Evolutionary conservation across 2,888 invertebrate species (phyloP).

Genomic region (Coenonympha glycerion): DNA sequence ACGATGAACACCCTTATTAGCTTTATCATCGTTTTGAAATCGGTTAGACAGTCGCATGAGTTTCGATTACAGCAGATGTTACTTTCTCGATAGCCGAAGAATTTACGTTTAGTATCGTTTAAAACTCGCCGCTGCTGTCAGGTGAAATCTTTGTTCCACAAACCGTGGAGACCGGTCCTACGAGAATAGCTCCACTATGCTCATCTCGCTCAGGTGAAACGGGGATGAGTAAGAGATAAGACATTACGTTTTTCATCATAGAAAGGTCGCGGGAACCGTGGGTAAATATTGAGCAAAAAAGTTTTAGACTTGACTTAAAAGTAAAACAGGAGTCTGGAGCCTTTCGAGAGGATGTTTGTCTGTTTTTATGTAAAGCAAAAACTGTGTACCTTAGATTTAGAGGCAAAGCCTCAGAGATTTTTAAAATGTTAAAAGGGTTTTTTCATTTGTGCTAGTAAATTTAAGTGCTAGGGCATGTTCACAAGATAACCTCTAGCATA

Average conservation of each 20-base stretch:
- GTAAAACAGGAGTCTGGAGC: too few relatives aligned
- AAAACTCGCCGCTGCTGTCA: conserved; percentile 38
- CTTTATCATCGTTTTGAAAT: not conserved
- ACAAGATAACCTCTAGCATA: not conserved
- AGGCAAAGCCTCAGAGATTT: not conserved
- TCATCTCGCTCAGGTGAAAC: conserved; percentile 10
- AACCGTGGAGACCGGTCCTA: conserved; percentile 50
- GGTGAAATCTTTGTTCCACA: conserved; percentile 61
- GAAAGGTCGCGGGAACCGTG: conserved; percentile 3
- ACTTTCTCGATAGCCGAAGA: conserved; percentile 8
- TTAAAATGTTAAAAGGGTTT: not conserved
- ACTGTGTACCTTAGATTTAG: not conserved
- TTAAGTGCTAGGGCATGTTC: not conserved
- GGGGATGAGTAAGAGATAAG: conserved; percentile 10
- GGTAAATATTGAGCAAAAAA: conserved; percentile 6
- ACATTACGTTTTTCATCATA: not conserved
- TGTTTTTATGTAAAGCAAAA: not conserved
- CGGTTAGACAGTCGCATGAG: not conserved
- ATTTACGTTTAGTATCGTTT: conserved; percentile 17
- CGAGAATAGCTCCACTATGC: conserved; percentile 18
- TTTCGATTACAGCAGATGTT: conserved; percentile 1
- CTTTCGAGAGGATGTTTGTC: conserved; percentile 6
- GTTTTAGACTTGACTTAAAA: not conserved
- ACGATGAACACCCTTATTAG: not conserved
- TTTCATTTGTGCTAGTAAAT: not conserved